phyloP scores from a whole-genome alignment of 92 coral and sea anemone genomes.

The Bergia sp. region DNA sequence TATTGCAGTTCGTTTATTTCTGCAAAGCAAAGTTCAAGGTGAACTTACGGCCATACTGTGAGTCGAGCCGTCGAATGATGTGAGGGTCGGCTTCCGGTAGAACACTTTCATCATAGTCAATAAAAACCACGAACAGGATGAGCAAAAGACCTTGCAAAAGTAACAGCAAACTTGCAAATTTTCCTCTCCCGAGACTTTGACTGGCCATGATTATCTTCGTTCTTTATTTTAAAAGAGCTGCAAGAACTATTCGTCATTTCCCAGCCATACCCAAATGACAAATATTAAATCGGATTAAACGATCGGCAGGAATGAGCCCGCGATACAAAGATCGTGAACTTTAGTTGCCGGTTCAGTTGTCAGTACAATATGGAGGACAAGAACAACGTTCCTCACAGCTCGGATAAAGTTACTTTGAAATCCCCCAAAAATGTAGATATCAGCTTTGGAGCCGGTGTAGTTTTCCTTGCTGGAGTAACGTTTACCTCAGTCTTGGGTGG shows the following conservation, averaged over 20 bases:
- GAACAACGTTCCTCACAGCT: no score
- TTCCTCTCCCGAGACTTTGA: conserved; percentile 74
- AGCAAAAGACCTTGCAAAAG: conserved; percentile 84
- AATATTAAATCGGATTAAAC: neutral
- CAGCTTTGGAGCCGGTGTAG: conserved; percentile 57
- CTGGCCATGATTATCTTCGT: conserved; percentile 56
- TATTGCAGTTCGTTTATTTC: neutral
- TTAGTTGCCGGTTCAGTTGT: conserved; percentile 4
- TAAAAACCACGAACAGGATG: conserved; percentile 89
- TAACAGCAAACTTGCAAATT: conserved; percentile 82
- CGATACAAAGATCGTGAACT: neutral
- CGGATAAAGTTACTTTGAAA: conserved; percentile 13
- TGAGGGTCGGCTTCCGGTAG: conserved; percentile 65
- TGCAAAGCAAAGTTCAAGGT: neutral
- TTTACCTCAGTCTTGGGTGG: conserved; percentile 93
- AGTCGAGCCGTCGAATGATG: conserved; percentile 28
- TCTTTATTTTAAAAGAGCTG: no score
- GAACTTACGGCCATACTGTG: conserved; percentile 73
- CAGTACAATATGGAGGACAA: conserved; percentile 17
- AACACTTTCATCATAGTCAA: conserved; percentile 79
- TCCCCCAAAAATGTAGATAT: conserved; percentile 24
- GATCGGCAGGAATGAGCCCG: conserved; percentile 20
- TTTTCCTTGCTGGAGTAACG: conserved; percentile 86
- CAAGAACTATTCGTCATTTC: neutral
- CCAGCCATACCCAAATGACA: neutral